phyloP scores from a whole-genome alignment of 2,797 vertebrate genomes.

The Melanotaenia trifasciata region DNA sequence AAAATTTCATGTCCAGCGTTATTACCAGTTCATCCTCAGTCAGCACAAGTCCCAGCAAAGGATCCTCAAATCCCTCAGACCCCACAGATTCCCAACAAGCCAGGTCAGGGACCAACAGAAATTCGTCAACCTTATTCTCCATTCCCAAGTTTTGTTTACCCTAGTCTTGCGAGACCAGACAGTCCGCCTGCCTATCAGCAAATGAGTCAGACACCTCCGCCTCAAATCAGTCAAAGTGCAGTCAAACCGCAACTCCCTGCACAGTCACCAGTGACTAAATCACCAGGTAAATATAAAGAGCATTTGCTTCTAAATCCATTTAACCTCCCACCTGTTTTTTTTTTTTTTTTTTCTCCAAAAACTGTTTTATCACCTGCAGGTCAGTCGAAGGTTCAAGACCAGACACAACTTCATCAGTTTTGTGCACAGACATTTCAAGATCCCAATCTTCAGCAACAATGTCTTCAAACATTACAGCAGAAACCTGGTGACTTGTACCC shows the following conservation, averaged over 20 bases:
- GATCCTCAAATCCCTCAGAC: slow-evolving; percentile 1
- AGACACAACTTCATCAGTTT: not conserved
- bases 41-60: not conserved
- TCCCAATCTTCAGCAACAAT: not conserved
- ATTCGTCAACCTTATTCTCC: not conserved
- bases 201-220: not conserved
- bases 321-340: not conserved
- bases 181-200: not conserved
- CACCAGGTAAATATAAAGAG: slow-evolving; percentile 9
- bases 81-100: not conserved
- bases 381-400: not conserved
- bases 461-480: slow-evolving; percentile 21
- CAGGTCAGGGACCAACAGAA: not conserved
- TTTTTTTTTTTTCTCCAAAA: slow-evolving; percentile 18
- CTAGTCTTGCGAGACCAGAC: not conserved
- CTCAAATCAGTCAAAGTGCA: not conserved
- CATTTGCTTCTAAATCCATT: not conserved
- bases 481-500: slow-evolving; percentile 2
- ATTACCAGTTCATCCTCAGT: slow-evolving; percentile 10
- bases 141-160: slow-evolving; percentile 9
- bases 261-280: slow-evolving; percentile 5
- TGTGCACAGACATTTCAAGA: slow-evolving; percentile 3
- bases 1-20: slow-evolving; percentile 75
- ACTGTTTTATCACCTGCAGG: not conserved
- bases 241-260: not conserved